Evolutionary conservation across 1,140 invertebrate genomes (phyloP).

Genomic region (Paraescarpia echinospica): DNA sequence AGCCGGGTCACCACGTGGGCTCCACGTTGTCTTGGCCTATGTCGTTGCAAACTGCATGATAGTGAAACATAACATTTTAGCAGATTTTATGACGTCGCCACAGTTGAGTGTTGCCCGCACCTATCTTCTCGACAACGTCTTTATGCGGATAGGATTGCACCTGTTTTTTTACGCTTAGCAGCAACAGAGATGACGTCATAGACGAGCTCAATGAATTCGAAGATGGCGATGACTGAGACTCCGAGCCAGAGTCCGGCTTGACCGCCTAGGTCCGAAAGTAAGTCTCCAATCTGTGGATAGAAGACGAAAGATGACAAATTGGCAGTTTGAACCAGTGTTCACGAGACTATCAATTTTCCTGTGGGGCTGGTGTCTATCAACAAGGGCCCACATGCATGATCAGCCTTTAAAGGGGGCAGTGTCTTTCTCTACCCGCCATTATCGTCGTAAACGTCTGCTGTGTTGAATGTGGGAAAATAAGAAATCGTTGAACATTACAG

Average conservation of each 20-base stretch:
- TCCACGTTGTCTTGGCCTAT: too few relatives aligned
- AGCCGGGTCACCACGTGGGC: too few relatives aligned
- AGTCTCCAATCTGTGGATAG: not conserved
- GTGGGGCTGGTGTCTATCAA: too few relatives aligned
- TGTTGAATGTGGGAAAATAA: too few relatives aligned
- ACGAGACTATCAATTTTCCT: not conserved
- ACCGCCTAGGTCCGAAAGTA: constrained; percentile 15
- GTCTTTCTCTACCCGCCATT: too few relatives aligned
- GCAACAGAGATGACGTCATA: not conserved
- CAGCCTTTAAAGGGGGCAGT: too few relatives aligned
- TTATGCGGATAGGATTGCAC: not conserved
- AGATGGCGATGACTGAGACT: constrained; percentile 17
- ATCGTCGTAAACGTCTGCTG: too few relatives aligned
- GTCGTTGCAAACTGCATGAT: too few relatives aligned
- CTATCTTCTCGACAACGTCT: not conserved
- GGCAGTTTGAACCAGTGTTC: not conserved
- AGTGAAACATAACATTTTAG: too few relatives aligned
- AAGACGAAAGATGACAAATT: not conserved
- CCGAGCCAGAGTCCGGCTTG: constrained; percentile 24
- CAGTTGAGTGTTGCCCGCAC: not conserved
- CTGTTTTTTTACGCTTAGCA: not conserved
- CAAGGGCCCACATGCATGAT: too few relatives aligned
- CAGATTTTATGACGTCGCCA: not conserved
- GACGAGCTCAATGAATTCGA: constrained; percentile 19
- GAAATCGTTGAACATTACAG: too few relatives aligned